phyloP scores from a whole-genome alignment of 2,888 invertebrate genomes.

The Phortica magna region DNA sequence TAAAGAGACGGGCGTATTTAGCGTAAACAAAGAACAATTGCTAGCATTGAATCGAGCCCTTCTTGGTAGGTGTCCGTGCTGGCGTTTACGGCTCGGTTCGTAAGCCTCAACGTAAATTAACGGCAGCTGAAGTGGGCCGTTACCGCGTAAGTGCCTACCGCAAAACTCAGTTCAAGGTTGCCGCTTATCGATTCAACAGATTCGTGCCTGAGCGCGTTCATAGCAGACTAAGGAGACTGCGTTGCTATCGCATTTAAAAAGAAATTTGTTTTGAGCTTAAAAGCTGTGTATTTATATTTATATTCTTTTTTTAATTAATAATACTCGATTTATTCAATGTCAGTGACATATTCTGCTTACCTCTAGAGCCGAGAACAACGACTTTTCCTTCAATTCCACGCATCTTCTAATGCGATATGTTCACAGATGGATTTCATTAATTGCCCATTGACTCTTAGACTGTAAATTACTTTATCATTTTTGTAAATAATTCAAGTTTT shows the following conservation, averaged over 20 bases:
- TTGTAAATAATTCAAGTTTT: neutral
- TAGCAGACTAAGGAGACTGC: neutral
- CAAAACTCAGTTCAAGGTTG: conserved; percentile 45
- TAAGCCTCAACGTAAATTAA: neutral
- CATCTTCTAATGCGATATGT: conserved; percentile 78
- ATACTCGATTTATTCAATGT: conserved; percentile 25
- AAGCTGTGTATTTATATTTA: neutral
- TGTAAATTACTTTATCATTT: neutral
- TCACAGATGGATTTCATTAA: no score
- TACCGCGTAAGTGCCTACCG: neutral
- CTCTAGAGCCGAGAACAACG: conserved; percentile 90
- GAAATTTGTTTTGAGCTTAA: neutral
- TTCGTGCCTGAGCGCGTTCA: neutral
- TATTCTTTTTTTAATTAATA: neutral
- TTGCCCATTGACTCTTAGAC: no score
- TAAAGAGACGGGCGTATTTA: neutral
- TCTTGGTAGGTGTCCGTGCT: neutral
- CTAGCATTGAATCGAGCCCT: neutral
- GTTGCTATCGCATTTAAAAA: neutral
- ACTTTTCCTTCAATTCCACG: conserved; percentile 90
- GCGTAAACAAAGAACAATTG: neutral
- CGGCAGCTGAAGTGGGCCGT: neutral
- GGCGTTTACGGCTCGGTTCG: neutral
- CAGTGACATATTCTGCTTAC: conserved; percentile 78
- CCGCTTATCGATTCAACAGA: conserved; percentile 54